Conservation (phyloP, 2,113 vertebrate genomes). For the Drymodes brunneopygia region DNA sequence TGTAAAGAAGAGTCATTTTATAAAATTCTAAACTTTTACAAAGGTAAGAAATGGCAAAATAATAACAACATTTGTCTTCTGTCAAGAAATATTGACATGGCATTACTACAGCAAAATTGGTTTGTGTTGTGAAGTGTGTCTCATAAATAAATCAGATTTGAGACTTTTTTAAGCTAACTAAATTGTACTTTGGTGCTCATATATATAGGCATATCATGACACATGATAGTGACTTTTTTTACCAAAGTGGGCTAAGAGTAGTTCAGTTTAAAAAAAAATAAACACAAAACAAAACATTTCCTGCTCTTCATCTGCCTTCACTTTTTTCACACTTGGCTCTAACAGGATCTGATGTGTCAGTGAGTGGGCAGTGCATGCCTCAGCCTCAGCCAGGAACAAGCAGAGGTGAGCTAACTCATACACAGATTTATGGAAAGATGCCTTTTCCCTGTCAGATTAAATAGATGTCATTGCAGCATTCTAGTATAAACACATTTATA, state of each 20-base stretch:
- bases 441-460: neutral
- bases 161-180: constrained; percentile 69
- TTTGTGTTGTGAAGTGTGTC: constrained; percentile 92
- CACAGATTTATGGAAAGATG: neutral
- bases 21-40: constrained; percentile 80
- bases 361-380: neutral
- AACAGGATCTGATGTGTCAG: neutral
- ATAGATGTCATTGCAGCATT: neutral
- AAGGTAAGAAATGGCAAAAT: constrained; percentile 89
- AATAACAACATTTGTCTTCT: constrained; percentile 98
- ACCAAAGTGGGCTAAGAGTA: neutral
- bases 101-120: constrained; percentile 91
- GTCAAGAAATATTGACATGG: constrained; percentile 89
- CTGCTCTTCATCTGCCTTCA: neutral
- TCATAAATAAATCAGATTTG: constrained; percentile 82
- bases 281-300: neutral
- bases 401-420: neutral
- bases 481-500: neutral
- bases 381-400: neutral
- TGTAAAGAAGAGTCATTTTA: constrained; percentile 77
- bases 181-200: constrained; percentile 66
- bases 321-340: neutral
- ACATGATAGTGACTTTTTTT: neutral
- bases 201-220: constrained; percentile 46
- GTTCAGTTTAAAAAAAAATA: neutral